phyloP scores from a whole-genome alignment of 1,140 invertebrate genomes.

The Macrobrachium nipponense region DNA sequence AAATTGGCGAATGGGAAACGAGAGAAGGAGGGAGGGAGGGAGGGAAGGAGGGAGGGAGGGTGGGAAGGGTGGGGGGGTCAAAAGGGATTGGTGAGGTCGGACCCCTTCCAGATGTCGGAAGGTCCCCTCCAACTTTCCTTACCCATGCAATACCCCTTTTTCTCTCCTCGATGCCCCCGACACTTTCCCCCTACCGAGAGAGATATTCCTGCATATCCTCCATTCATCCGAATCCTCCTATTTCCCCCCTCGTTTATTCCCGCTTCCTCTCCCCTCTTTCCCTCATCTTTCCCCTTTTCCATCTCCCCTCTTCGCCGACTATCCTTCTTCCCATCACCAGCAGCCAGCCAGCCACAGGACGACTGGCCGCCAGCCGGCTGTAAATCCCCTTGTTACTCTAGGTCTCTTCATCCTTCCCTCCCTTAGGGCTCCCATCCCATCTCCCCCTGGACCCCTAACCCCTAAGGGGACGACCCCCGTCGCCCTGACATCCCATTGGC shows the following conservation, averaged over 20 bases:
- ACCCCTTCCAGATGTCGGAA: constrained; percentile 6
- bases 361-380: not conserved
- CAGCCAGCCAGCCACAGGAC: not conserved
- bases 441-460: not conserved
- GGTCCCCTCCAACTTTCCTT: not conserved
- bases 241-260: not conserved
- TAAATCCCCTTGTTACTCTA: constrained; percentile 5
- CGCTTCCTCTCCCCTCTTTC: not conserved
- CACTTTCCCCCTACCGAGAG: not conserved
- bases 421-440: not conserved
- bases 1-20: not conserved
- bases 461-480: not conserved
- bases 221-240: too few relatives aligned
- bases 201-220: not conserved
- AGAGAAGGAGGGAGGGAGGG: not conserved
- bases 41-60: not conserved
- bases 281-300: not conserved
- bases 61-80: too few relatives aligned
- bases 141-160: not conserved
- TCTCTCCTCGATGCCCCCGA: not conserved
- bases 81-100: not conserved
- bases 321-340: not conserved
- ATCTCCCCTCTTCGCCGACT: not conserved
- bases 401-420: not conserved
- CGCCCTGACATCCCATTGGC: not conserved